Percentiles rank a stretch among this genome's conserved stretches.
Evolutionary conservation across 2,888 invertebrate species (phyloP).

Genomic region (Leistus spinibarbis): DNA sequence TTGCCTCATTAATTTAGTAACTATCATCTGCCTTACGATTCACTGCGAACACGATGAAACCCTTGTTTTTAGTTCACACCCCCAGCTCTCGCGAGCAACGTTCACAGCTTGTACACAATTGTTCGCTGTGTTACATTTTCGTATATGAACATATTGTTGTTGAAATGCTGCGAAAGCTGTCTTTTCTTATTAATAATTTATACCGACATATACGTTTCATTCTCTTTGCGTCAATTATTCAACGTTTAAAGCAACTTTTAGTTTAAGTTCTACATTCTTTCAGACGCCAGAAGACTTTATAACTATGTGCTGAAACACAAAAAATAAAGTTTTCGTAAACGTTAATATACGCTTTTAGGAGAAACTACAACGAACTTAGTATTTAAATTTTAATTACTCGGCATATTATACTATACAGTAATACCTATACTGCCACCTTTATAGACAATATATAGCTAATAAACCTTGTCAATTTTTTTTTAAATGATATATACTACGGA

Average conservation of each 20-base stretch:
- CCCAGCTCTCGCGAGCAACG: neutral
- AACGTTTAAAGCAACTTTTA: neutral
- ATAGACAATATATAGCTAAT: no score
- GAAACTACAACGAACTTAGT: no score
- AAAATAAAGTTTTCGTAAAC: neutral
- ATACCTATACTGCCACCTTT: no score
- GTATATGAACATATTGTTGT: neutral
- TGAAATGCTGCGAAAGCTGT: neutral
- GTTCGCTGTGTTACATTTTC: neutral
- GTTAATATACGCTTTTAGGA: neutral
- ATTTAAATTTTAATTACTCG: no score
- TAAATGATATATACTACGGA: no score
- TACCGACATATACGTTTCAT: neutral
- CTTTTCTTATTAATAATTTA: neutral
- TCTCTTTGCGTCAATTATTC: neutral
- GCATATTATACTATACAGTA: no score
- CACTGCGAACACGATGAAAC: neutral
- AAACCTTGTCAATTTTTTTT: no score
- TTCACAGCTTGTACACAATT: neutral
- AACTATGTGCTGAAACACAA: no score
- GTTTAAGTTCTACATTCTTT: neutral
- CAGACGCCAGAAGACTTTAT: neutral
- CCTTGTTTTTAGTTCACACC: neutral
- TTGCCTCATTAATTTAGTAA: slow-evolving; percentile 24
- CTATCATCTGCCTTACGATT: slow-evolving; percentile 11